phyloP scores from a whole-genome alignment of 2,797 vertebrate genomes.

The Coregonus sp. region DNA sequence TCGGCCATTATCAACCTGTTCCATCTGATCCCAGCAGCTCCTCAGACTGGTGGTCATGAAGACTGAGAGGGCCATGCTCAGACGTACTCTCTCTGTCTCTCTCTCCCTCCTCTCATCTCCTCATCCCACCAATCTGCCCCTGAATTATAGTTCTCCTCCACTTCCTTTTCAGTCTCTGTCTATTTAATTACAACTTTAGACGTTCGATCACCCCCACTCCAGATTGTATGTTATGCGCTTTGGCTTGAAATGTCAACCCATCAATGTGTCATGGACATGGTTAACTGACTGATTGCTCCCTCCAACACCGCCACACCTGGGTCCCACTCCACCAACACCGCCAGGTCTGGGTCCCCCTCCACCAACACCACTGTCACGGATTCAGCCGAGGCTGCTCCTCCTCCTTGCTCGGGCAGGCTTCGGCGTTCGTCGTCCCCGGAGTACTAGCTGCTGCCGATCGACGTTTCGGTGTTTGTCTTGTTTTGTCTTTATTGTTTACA shows the following conservation, averaged over 20 bases:
- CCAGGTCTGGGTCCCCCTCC: no score
- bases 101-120: background rate
- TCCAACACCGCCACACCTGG: no score
- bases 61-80: constrained; percentile 94
- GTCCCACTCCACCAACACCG: no score
- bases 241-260: background rate
- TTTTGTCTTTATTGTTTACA: no score
- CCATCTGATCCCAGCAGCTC: constrained; percentile 97
- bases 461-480: no score
- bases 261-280: background rate
- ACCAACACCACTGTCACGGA: no score
- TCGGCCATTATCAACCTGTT: constrained; percentile 59
- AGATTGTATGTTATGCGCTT: background rate
- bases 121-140: background rate
- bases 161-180: background rate
- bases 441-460: no score
- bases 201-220: background rate
- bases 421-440: no score
- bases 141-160: no score
- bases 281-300: background rate
- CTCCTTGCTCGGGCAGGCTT: no score
- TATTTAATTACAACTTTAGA: background rate
- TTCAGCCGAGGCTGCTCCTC: no score
- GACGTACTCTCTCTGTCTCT: constrained; percentile 80
- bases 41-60: constrained; percentile 98